phyloP scores from a whole-genome alignment of 2,113 vertebrate species.

The Toxostoma redivivum region DNA sequence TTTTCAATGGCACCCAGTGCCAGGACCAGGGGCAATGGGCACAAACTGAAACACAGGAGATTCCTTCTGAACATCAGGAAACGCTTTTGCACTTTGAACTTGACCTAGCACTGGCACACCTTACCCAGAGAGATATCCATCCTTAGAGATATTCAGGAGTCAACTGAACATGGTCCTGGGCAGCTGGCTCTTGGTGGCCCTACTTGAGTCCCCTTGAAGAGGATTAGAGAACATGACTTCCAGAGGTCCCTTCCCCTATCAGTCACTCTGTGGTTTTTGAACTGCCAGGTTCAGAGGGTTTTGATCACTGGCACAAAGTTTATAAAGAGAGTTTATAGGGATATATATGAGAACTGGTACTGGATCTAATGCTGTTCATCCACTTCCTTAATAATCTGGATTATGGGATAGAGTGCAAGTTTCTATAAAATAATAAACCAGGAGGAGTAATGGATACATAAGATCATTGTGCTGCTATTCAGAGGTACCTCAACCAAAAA shows the following conservation, averaged over 20 bases:
- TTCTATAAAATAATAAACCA: not conserved
- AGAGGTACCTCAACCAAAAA: not conserved
- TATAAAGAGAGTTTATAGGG: accelerated
- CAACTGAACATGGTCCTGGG: not conserved
- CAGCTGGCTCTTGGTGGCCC: not conserved
- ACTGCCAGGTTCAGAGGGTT: not conserved
- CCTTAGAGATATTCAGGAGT: not conserved
- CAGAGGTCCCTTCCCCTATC: not conserved
- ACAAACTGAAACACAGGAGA: not conserved
- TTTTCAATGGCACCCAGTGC: not conserved
- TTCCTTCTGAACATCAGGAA: not conserved
- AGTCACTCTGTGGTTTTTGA: not conserved
- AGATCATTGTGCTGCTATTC: not conserved
- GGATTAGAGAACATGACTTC: not conserved
- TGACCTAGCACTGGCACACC: not conserved
- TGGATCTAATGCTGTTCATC: not conserved
- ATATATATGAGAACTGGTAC: not conserved
- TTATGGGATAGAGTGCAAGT: not conserved
- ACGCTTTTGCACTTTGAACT: not conserved
- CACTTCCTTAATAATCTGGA: not conserved
- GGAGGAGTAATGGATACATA: not conserved
- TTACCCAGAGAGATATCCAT: not conserved
- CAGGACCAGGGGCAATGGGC: not conserved
- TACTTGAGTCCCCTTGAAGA: not conserved
- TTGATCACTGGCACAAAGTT: not conserved